A percentile compares a stretch with the other conserved stretches of the same genome.
These are phyloP conservation scores for Machimus atricapillus DNA, from an alignment of 2,888 invertebrate species.

Conservation along the genomic window DNA sequence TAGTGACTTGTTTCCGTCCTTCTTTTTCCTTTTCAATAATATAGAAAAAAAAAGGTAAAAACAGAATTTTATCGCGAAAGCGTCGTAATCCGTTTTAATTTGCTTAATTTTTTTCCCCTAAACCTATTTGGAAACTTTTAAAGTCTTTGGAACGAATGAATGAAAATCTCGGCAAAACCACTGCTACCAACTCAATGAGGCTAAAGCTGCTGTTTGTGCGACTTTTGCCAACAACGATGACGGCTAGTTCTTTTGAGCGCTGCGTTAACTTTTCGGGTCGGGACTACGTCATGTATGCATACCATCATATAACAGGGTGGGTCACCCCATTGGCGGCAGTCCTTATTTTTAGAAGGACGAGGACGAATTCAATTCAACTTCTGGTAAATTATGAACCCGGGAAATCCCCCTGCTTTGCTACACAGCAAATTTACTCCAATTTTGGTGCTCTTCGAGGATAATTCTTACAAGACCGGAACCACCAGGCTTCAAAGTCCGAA, in stretches of 20 bases:
- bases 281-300: neutral
- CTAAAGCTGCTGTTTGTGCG: neutral
- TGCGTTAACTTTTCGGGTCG: neutral
- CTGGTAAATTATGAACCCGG: neutral
- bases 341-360: neutral
- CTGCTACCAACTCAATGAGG: neutral
- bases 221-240: neutral
- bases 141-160: neutral
- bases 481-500: neutral
- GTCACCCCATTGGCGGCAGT: neutral
- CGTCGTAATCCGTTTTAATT: neutral
- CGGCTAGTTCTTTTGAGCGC: neutral
- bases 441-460: neutral
- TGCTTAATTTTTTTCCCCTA: neutral
- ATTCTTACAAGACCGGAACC: neutral
- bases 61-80: neutral
- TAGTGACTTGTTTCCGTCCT: neutral
- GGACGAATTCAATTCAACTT: neutral
- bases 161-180: neutral
- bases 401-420: neutral
- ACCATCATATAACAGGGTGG: neutral
- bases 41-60: neutral
- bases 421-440: neutral
- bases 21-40: neutral
- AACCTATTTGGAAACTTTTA: neutral